Conservation (phyloP, 2,888 invertebrate genomes). For the Petrolisthes manimaculis region DNA sequence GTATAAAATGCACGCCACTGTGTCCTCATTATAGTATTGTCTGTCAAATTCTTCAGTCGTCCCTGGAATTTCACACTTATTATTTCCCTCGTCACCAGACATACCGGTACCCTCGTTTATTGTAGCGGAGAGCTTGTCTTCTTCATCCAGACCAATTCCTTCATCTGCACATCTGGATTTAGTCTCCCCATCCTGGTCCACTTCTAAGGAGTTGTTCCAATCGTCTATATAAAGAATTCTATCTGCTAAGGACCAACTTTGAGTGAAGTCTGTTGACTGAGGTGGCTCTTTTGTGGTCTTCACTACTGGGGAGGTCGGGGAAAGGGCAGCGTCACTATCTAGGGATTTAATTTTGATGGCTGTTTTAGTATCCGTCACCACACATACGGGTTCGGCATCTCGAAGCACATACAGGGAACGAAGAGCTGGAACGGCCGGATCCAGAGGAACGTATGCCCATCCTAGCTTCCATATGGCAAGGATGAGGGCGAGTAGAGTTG, state of each 20-base stretch:
- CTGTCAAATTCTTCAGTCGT: not conserved
- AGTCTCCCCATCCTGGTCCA: conserved; percentile 3
- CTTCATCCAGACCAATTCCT: not conserved
- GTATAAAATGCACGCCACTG: conserved; percentile 79
- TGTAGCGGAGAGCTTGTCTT: not conserved
- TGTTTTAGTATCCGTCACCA: conserved; percentile 42
- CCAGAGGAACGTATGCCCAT: conserved; percentile 56
- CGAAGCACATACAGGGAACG: conserved; percentile 47
- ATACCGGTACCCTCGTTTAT: not conserved
- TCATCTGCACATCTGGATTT: not conserved
- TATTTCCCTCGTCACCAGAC: not conserved
- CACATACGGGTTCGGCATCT: conserved; percentile 44
- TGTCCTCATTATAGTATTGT: not conserved
- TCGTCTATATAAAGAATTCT: conserved; percentile 37
- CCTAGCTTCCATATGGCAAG: conserved; percentile 60
- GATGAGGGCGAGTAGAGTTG: conserved; percentile 47
- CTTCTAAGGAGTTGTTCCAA: conserved; percentile 13
- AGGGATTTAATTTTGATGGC: conserved; percentile 37
- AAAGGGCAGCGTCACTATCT: conserved; percentile 37
- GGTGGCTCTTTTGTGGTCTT: not conserved
- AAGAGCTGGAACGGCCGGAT: conserved; percentile 44
- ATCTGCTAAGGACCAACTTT: conserved; percentile 13
- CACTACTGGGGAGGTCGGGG: not conserved
- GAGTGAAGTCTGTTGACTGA: not conserved
- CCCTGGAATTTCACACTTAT: not conserved